Evolutionary conservation across 2,113 vertebrate genomes (phyloP).

Genomic region (Leptodactylus fuscus): DNA sequence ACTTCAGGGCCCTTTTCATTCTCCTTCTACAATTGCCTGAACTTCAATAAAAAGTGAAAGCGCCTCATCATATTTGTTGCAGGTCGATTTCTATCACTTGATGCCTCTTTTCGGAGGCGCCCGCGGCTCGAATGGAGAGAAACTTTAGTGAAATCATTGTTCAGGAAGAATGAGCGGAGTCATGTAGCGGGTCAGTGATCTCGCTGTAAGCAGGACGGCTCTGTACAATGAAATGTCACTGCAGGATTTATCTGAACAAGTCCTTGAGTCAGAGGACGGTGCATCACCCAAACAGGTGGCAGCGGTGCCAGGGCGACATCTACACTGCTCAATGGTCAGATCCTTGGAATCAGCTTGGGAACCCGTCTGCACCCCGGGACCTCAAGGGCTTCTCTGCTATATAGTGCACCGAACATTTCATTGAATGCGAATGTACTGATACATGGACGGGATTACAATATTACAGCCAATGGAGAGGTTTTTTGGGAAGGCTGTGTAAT

Average conservation of each 20-base stretch:
- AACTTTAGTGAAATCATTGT: constrained; percentile 16
- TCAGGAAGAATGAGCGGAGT: constrained; percentile 6
- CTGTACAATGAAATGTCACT: constrained; percentile 11
- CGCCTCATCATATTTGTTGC: background rate
- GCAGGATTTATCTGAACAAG: background rate
- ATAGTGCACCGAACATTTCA: too few species aligned
- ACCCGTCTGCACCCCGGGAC: too few species aligned
- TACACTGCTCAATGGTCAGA: background rate
- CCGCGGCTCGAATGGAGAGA: background rate
- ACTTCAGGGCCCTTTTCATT: background rate
- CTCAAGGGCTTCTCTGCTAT: too few species aligned
- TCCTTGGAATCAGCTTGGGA: background rate
- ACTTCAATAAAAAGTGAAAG: constrained; percentile 4
- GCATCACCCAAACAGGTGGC: background rate
- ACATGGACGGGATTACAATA: too few species aligned
- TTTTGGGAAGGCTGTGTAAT: too few species aligned
- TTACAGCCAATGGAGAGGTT: too few species aligned
- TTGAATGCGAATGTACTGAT: too few species aligned
- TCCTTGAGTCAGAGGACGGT: background rate
- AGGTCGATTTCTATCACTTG: constrained; percentile 26
- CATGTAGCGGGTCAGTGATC: constrained; percentile 8
- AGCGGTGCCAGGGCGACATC: background rate
- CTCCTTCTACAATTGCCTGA: background rate
- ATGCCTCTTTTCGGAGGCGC: background rate
- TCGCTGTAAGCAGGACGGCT: background rate